Evolutionary conservation across 2,797 vertebrate species (phyloP).

Genomic region (Etheostoma perlongum): DNA sequence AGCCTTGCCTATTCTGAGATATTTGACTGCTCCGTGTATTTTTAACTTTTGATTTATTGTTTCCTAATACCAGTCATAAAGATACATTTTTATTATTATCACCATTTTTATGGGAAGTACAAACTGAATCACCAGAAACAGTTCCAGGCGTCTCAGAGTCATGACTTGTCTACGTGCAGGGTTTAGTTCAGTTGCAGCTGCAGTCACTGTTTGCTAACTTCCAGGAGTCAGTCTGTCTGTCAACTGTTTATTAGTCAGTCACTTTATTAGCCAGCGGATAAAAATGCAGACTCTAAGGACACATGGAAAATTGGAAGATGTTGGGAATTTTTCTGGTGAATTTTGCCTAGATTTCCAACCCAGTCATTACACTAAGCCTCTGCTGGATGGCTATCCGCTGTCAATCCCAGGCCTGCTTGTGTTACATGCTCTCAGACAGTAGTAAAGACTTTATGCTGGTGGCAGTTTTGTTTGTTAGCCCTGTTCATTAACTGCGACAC

Average conservation of each 20-base stretch:
- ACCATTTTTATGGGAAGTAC: slow-evolving; percentile 46
- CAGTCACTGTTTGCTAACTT: slow-evolving; percentile 40
- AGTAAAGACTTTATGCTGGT: not conserved
- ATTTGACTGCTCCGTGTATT: not conserved
- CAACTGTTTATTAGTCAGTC: slow-evolving; percentile 77
- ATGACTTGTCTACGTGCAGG: slow-evolving; percentile 31
- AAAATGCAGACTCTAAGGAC: slow-evolving; percentile 56
- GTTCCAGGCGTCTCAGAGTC: slow-evolving; percentile 46
- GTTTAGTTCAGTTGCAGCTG: slow-evolving; percentile 60
- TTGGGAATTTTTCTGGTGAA: slow-evolving; percentile 64
- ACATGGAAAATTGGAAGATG: slow-evolving; percentile 69
- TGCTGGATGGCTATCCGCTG: slow-evolving; percentile 55
- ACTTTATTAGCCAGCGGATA: slow-evolving; percentile 68
- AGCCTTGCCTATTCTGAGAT: slow-evolving; percentile 1
- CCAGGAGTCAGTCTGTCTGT: slow-evolving; percentile 62
- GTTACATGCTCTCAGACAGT: slow-evolving; percentile 20
- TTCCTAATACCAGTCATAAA: slow-evolving; percentile 14
- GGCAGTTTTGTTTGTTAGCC: not conserved
- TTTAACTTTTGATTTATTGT: not conserved
- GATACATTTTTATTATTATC: not conserved
- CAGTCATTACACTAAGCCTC: slow-evolving; percentile 67
- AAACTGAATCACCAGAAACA: slow-evolving; percentile 60
- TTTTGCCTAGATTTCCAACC: slow-evolving; percentile 58
- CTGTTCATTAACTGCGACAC: not conserved
- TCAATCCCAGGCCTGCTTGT: slow-evolving; percentile 34